Base-by-base conservation (phyloP, 2,113 vertebrate species). In the Noturus placidus region DNA sequence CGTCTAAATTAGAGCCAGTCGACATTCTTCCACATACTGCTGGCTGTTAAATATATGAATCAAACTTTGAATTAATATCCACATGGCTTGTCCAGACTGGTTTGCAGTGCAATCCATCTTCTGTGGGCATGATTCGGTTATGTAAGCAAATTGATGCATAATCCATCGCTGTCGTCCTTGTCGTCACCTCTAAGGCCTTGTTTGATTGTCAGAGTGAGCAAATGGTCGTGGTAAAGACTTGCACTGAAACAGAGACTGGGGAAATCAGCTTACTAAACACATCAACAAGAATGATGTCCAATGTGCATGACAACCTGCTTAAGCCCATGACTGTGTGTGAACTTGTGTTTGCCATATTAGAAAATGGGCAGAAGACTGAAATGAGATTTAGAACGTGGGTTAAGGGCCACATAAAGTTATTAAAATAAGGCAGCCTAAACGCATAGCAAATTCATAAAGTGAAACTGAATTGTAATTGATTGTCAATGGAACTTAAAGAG, bases 31-130 rank as follows among this genome's bases (percentile, higher is more conserved):
- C 93, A 93, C 94, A 92, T 92, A 89, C 61, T 77, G 91, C 92
- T 91, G 89, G 91, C 92, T 90, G 92, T 92, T 95, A 94, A 95
- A 95, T 94, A 95, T 94, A 95, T 94, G 94, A 95, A 95, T 94
- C 92, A 92, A 92, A 90, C 74, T 85, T 93, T 94, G 94, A 95
- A 95, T 94, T 94, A 95, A 95, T 94, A 95, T 94, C 93, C 93
- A 93, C 92, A 92, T 91, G 91, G 92, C 94, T 95, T 95, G 95
- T 95, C 95, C 92, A 87, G 91, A 88, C 89, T 90, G 91, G 92
- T 95, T 95, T 95, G 93, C 89, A 89, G 91, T 81, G 93, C 94
- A 94, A 95, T 95, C 94, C 92, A 95, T 96, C 95, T 96, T 94
- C 94, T 90, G 91, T 92, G 89, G 92, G 92, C 91, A 92, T 93